These are phyloP conservation scores for Eristalis tenax DNA, from an alignment of 2,888 invertebrate species.

Conservation along the genomic window DNA sequence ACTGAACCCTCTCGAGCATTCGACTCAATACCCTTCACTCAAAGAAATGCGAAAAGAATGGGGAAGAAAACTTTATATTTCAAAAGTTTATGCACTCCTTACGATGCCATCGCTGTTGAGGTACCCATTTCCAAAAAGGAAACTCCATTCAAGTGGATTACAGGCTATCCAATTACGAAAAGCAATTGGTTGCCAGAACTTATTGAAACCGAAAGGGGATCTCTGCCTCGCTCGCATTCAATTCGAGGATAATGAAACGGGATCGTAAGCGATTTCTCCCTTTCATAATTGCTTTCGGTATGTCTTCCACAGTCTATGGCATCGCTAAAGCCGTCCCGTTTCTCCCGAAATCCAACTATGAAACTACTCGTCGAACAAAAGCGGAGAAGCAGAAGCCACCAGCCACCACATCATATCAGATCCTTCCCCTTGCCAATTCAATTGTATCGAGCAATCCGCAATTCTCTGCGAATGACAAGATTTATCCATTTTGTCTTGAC, in stretches of 20 bases:
- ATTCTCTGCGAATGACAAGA: slow-evolving; percentile 70
- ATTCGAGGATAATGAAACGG: slow-evolving; percentile 41
- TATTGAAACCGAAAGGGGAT: slow-evolving; percentile 31
- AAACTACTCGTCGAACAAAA: slow-evolving; percentile 24
- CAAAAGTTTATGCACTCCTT: not conserved
- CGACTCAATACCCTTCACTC: not conserved
- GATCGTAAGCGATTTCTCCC: slow-evolving; percentile 54
- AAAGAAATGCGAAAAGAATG: not conserved
- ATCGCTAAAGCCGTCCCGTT: not conserved
- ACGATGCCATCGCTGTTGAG: not conserved
- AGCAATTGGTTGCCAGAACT: slow-evolving; percentile 28
- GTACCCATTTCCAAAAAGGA: not conserved
- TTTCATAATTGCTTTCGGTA: slow-evolving; percentile 61
- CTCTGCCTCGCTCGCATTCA: slow-evolving; percentile 2
- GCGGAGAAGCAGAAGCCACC: not conserved
- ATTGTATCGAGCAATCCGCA: slow-evolving; percentile 67
- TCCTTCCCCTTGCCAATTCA: slow-evolving; percentile 19
- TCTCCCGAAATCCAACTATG: not conserved
- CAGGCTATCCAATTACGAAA: slow-evolving; percentile 52
- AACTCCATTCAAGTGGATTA: slow-evolving; percentile 38
- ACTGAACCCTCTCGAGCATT: not conserved
- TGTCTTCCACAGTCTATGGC: not conserved
- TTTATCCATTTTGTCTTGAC: slow-evolving; percentile 72
- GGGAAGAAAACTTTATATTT: not conserved
- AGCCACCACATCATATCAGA: not conserved